Evolutionary conservation across 2,797 vertebrate species (phyloP).

Genomic region (Paratrypauchen microcephalus): DNA sequence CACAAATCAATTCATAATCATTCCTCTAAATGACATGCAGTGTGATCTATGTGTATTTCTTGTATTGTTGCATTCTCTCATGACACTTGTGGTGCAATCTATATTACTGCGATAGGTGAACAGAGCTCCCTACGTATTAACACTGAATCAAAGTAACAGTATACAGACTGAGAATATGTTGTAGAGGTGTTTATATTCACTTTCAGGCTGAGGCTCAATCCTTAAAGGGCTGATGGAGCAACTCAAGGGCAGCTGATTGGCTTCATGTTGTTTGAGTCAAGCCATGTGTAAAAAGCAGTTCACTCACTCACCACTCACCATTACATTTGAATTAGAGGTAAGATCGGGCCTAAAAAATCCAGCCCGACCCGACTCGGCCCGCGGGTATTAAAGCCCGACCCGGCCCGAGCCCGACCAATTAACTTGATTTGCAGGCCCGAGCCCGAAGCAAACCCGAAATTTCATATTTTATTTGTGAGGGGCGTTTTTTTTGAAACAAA

Average conservation of each 20-base stretch:
- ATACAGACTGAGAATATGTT: constrained; percentile 14
- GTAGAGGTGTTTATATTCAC: constrained; percentile 3
- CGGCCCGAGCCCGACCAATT: too few relatives aligned
- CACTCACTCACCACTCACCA: not conserved
- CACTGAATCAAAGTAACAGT: constrained; percentile 19
- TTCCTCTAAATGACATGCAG: constrained; percentile 13
- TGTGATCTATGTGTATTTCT: constrained; percentile 13
- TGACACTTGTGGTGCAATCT: constrained; percentile 10
- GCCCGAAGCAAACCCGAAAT: too few relatives aligned
- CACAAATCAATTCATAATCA: constrained; percentile 11
- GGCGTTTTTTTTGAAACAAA: too few relatives aligned
- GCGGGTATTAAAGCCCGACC: too few relatives aligned
- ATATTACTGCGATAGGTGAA: constrained; percentile 6
- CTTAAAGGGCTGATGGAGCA: constrained; percentile 11
- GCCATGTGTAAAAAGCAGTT: constrained; percentile 38
- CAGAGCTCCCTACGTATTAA: constrained; percentile 14
- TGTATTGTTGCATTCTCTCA: constrained; percentile 23
- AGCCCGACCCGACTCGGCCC: too few relatives aligned
- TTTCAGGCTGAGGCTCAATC: not conserved
- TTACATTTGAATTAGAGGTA: too few relatives aligned
- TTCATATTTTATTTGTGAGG: too few relatives aligned
- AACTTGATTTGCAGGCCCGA: too few relatives aligned
- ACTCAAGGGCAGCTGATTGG: constrained; percentile 27
- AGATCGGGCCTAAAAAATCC: too few relatives aligned
- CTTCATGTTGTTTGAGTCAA: constrained; percentile 12